phyloP scores from a whole-genome alignment of 2,797 vertebrate species.

The Tolypeutes matacus region DNA sequence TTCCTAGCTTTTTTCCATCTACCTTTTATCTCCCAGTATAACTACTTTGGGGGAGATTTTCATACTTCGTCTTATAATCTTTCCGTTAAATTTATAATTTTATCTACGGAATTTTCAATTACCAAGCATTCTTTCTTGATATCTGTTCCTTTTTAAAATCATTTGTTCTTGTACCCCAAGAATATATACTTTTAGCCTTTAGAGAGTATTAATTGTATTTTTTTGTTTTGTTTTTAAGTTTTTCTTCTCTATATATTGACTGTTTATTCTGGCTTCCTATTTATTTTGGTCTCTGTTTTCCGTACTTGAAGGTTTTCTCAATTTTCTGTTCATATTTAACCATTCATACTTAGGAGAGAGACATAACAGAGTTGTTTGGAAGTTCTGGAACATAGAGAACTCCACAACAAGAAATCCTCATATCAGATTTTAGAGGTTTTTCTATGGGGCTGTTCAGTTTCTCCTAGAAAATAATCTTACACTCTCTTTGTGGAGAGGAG shows the following conservation, averaged over 20 bases:
- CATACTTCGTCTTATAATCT: background rate
- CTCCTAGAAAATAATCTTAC: background rate
- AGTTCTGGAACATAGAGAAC: background rate
- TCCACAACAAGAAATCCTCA: background rate
- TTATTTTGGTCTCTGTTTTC: background rate
- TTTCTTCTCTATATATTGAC: no score
- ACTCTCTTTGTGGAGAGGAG: background rate
- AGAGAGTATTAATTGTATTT: no score
- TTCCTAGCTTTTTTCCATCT: background rate
- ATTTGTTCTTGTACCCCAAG: background rate
- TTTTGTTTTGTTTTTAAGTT: no score
- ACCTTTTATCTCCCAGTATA: background rate
- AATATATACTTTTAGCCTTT: background rate
- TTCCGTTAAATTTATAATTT: conserved; percentile 40
- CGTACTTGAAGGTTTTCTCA: background rate
- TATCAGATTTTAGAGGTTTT: background rate
- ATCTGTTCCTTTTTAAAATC: background rate
- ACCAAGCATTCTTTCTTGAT: conserved; percentile 20
- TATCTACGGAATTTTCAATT: conserved; percentile 9
- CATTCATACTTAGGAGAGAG: background rate
- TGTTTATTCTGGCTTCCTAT: background rate
- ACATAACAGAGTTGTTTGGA: background rate
- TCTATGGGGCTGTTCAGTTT: background rate
- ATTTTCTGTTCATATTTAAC: background rate
- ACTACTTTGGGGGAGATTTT: background rate